phyloP scores from a whole-genome alignment of 2,888 invertebrate genomes.

The Hirtodrosophila cameraria region DNA sequence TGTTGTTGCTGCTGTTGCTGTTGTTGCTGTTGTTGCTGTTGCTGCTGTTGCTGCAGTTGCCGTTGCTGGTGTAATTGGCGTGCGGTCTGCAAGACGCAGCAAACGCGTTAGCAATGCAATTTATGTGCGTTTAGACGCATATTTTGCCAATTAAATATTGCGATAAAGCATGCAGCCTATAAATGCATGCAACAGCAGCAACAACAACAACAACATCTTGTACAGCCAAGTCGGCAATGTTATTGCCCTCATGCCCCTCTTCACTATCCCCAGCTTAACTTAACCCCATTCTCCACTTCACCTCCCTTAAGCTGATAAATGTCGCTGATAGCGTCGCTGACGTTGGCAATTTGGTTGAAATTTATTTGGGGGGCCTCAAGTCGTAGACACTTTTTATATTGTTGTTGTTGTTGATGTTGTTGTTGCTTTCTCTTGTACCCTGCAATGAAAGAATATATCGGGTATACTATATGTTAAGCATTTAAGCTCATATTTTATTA shows the following conservation, averaged over 20 bases:
- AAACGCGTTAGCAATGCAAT: conserved; percentile 80
- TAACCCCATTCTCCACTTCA: conserved; percentile 4
- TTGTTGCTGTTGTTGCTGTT: conserved; percentile 10
- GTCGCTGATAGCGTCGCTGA: conserved; percentile 75
- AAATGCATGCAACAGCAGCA: conserved; percentile 48
- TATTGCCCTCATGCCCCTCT: conserved; percentile 37
- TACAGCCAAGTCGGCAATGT: conserved; percentile 21
- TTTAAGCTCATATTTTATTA: no score
- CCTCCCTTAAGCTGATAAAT: conserved; percentile 67
- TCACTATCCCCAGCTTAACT: not conserved
- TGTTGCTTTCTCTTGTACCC: no score
- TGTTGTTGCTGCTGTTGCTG: conserved; percentile 25
- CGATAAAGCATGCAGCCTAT: conserved; percentile 82
- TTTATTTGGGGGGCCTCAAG: conserved; percentile 67
- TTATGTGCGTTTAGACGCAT: conserved; percentile 84
- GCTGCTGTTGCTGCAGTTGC: conserved; percentile 17
- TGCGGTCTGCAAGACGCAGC: conserved; percentile 68
- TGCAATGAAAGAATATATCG: not conserved
- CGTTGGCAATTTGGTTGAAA: conserved; percentile 78
- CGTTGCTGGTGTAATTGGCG: conserved; percentile 65
- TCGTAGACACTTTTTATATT: conserved; percentile 30
- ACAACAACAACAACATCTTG: conserved; percentile 18
- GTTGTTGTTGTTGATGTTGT: no score
- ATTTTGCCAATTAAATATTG: conserved; percentile 84
- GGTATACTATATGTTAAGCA: no score